These are phyloP conservation scores for Cottus gobio DNA, from an alignment of 2,113 vertebrate species.

Conservation along the genomic window DNA sequence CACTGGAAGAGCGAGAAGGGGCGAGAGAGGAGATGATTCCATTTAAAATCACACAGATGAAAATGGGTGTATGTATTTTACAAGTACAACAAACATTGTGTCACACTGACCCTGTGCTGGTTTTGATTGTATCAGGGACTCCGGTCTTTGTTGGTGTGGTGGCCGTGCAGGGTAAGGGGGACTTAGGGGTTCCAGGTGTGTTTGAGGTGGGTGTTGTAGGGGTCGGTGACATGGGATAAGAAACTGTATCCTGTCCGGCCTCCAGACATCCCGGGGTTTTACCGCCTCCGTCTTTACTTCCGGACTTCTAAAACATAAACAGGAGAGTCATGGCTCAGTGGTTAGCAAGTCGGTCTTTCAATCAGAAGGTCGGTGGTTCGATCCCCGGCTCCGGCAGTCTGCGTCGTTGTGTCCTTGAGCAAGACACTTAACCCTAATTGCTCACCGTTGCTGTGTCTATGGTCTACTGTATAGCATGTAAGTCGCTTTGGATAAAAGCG, in stretches of 20 bases:
- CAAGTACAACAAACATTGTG: not conserved
- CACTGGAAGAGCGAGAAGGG: conserved; percentile 68
- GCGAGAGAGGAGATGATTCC: not conserved
- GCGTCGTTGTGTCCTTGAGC: too few species aligned
- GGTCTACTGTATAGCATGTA: too few species aligned
- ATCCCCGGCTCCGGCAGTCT: too few species aligned
- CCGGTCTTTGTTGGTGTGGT: conserved; percentile 85
- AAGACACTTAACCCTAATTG: too few species aligned
- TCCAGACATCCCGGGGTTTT: conserved; percentile 86
- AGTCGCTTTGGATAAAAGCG: too few species aligned
- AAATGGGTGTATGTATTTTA: not conserved
- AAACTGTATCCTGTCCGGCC: conserved; percentile 77
- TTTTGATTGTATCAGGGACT: conserved; percentile 87
- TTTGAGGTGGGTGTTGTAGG: conserved; percentile 82
- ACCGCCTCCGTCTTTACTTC: conserved; percentile 87
- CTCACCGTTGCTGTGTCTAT: too few species aligned
- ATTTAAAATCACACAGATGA: not conserved
- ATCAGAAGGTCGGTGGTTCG: too few species aligned
- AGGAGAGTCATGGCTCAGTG: conserved; percentile 1
- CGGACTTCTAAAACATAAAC: conserved; percentile 86
- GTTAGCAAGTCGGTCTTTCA: too few species aligned
- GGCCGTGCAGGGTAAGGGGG: conserved; percentile 84
- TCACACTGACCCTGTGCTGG: conserved; percentile 86
- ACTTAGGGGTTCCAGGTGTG: conserved; percentile 87
- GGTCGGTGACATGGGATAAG: conserved; percentile 85